phyloP scores from a whole-genome alignment of 2,888 invertebrate genomes.

The Eilema depressum region DNA sequence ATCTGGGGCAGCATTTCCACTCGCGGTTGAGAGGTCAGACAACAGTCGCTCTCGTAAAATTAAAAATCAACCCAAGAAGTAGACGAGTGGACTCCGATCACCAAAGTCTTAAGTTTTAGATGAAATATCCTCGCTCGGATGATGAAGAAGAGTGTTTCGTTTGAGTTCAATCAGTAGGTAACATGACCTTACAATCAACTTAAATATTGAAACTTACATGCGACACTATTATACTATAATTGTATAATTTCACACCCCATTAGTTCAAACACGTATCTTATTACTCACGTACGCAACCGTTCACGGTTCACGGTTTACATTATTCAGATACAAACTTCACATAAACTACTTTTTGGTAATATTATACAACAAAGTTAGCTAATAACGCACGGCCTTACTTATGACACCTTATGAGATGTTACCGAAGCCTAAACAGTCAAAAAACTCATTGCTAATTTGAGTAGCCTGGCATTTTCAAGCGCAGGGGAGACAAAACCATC shows the following conservation, averaged over 20 bases:
- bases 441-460: too few species aligned
- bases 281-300: neutral
- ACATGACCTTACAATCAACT: neutral
- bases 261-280: neutral
- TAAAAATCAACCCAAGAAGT: too few species aligned
- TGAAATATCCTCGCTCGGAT: too few species aligned
- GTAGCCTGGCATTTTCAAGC: too few species aligned
- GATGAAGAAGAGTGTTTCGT: neutral
- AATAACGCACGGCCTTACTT: too few species aligned
- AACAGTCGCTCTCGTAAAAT: too few species aligned
- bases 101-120: too few species aligned
- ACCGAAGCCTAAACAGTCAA: neutral
- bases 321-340: neutral
- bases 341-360: neutral
- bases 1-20: too few species aligned
- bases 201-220: neutral
- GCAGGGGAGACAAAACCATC: too few species aligned
- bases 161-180: neutral
- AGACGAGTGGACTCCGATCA: too few species aligned
- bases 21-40: too few species aligned
- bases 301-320: neutral
- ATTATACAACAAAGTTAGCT: too few species aligned
- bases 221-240: neutral
- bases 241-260: neutral
- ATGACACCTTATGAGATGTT: neutral